Evolutionary conservation across 2,113 vertebrate species (phyloP), one percentile per base, ranked within the genome.

Genomic region (Polypterus bichir): DNA sequence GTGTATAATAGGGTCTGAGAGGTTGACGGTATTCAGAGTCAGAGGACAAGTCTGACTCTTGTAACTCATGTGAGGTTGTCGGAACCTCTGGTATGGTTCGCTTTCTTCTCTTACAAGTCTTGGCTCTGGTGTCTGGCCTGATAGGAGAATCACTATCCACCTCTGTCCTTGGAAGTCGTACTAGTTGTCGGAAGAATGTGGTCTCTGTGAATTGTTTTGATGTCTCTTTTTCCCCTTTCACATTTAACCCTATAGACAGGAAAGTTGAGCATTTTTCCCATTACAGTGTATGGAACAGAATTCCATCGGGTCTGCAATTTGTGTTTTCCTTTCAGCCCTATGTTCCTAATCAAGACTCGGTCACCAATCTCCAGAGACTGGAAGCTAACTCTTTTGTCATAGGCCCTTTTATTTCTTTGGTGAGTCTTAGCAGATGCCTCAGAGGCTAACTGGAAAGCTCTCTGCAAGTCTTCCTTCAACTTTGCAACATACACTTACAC

Each of bases 301-400:
- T 62, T 58, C 62, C 66, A 68, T 3, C 55, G 27, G 51, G 48
- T 59, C 7, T 64, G 7, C 8, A 68, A 54, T 59, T 68, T 64
- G 57, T 67, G 62, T 46, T 67, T 67, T 4, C 66, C 56, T 55
- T 45, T 63, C 46, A 64, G 48, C 5, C 51, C 66, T 27, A 63
- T 49, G 8, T 63, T 60, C n/a, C 62, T 63, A 10, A 64, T 46
- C 11, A 67, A 44, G 4, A 67, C 66, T 9, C 61, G 6, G 46
- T 63, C 65, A 54, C 66, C 66, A 49, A 60, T 54, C 11, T 56
- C 56, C 4, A 64, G 27, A 53, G 52, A 46, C 11, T 63, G 66
- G 6, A 59, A 46, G 49, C 62, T 53, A 6, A 67, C 66, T 7
- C 47, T 46, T 6, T 63, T 59, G 51, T 67, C 66, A n/a, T 64